Conservation (phyloP, 2,113 vertebrate genomes). For the Cricetomys ansorgei region DNA sequence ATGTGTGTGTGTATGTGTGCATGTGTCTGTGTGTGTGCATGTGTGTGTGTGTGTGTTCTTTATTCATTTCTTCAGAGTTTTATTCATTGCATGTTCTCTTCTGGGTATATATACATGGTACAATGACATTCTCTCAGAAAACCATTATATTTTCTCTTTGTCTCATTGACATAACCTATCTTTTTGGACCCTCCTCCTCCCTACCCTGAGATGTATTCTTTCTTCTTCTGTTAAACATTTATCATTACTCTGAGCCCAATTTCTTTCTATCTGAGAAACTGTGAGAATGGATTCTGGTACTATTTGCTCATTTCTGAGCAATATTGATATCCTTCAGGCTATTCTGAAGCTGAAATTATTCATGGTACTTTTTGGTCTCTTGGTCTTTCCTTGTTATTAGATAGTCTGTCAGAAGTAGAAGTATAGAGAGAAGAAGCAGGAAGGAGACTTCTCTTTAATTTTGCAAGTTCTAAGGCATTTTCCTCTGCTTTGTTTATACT, state of each 20-base stretch:
- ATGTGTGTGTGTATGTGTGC: fast-evolving
- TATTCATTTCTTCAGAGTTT: neutral
- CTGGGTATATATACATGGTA: neutral
- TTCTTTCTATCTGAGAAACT: neutral
- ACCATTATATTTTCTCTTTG: neutral
- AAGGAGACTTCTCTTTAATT: neutral
- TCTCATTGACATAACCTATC: neutral
- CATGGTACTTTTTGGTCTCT: neutral
- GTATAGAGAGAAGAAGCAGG: neutral
- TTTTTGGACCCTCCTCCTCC: neutral
- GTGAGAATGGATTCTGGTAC: neutral
- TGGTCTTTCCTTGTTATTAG: neutral
- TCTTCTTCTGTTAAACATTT: neutral
- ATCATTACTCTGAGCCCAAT: neutral
- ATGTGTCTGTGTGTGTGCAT: neutral
- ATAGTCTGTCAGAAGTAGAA: neutral
- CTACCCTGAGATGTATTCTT: neutral
- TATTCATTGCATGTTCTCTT: neutral
- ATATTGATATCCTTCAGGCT: neutral
- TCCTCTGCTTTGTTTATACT: neutral
- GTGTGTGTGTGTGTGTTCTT: fast-evolving
- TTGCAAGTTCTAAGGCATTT: neutral
- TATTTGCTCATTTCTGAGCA: neutral
- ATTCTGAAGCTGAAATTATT: constrained; percentile 44
- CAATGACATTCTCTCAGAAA: neutral